Evolutionary conservation across 1,140 invertebrate species (phyloP).

Genomic region (Drosophila tropicalis): DNA sequence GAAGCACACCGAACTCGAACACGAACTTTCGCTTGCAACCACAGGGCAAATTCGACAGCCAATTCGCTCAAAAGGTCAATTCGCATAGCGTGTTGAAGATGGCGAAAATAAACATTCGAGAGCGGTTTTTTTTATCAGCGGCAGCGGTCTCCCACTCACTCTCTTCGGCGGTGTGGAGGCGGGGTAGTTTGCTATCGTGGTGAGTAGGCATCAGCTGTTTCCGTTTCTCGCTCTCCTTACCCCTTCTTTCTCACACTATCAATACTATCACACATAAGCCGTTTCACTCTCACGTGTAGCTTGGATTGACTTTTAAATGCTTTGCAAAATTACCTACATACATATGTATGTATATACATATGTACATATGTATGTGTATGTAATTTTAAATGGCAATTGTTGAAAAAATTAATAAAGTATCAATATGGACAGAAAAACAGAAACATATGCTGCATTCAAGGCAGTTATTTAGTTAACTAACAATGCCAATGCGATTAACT

Average conservation of each 20-base stretch:
- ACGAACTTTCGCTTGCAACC: too few species aligned
- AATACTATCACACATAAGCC: too few species aligned
- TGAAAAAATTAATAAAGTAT: not conserved
- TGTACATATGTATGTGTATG: not conserved
- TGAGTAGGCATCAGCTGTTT: slow-evolving; percentile 19
- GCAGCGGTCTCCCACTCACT: not conserved
- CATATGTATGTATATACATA: too few species aligned
- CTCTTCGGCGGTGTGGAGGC: not conserved
- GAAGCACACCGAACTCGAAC: too few species aligned
- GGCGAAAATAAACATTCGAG: not conserved
- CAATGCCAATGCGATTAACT: not conserved
- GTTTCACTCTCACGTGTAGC: not conserved
- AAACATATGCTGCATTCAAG: not conserved
- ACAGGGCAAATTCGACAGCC: too few species aligned
- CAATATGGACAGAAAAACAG: not conserved
- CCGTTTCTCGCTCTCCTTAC: slow-evolving; percentile 5
- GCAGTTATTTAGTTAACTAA: too few species aligned
- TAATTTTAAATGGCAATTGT: not conserved
- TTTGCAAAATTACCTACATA: not conserved
- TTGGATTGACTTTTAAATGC: not conserved
- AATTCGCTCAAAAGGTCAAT: too few species aligned
- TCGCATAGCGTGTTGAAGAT: too few species aligned
- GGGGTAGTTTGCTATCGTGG: not conserved
- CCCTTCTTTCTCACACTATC: not conserved
- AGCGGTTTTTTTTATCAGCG: not conserved